Evolutionary conservation across 2,797 vertebrate species (phyloP), one percentile per base, ranked within the genome.

Genomic region (Phrynocephalus vlangalii): DNA sequence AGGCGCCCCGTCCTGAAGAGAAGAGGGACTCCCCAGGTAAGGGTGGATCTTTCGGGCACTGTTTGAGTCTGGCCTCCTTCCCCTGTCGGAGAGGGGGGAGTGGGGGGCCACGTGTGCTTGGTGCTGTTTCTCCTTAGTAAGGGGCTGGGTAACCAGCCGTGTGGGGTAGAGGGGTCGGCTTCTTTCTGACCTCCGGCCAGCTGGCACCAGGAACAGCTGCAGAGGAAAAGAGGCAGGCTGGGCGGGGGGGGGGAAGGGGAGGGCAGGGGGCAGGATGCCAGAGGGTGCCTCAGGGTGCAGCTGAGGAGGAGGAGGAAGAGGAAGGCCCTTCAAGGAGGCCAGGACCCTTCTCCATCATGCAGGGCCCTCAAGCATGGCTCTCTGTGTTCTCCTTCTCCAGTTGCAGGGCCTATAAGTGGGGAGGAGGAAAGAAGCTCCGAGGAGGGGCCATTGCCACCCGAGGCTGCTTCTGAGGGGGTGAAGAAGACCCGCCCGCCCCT

Each of bases 401-500:
- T 28, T 0, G 28, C 60, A 18, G 60, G 60, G 20, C 15, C 18
- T 20, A 3, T 16, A 77, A 81, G 24, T 0, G 44, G 28, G n/a
- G 16, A 52, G 44, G 44, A 16, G 75, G 66, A 6, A 1, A 7
- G 18, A 0, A 11, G 0, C 1, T 13, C 16, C 0, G 13, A 1
- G 15, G 28, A 9, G 1, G 44, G 5, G 3, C 50, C 5, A 3
- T 2, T 9, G 9, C 0, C 48, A 2, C 0, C 26, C 1, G 24
- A 10, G 1, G 24, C 67, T 0, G 56, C 0, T 24, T 11, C 82
- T 0, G 48, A 85, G 13, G 52, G 2, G 44, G 0, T 13, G 15
- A 52, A 50, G 71, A 50, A 11, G 44, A 6, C 52, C 5, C 3
- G 3, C 9, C 5, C 22, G 28, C 82, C 8, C 75, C 82, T 2